phyloP scores from a whole-genome alignment of 2,888 invertebrate species.

The Notodonta dromedarius region DNA sequence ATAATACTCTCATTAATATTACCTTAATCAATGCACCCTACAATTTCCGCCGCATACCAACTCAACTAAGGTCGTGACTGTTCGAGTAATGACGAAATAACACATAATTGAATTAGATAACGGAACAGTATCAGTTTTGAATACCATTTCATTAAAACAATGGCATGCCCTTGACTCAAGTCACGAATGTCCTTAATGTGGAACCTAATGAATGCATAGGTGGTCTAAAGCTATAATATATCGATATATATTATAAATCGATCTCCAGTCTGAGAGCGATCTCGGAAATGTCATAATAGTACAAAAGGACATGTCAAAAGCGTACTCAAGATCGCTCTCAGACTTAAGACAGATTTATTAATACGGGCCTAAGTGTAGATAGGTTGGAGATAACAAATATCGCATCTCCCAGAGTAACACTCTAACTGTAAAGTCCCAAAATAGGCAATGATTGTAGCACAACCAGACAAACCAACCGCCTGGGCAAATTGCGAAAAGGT shows the following conservation, averaged over 20 bases:
- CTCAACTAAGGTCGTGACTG: slow-evolving; percentile 67
- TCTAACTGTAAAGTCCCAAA: no score
- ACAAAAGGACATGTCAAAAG: no score
- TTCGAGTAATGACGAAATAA: slow-evolving; percentile 63
- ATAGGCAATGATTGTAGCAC: no score
- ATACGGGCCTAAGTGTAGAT: no score
- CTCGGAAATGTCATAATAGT: no score
- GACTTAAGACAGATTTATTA: no score
- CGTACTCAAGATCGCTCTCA: no score
- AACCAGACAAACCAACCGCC: no score
- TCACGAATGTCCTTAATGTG: slow-evolving; percentile 47
- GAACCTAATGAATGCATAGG: slow-evolving; percentile 16
- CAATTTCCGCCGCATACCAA: slow-evolving; percentile 62
- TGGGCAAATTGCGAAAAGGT: no score
- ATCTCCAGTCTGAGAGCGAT: no score
- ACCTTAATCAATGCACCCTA: slow-evolving; percentile 36
- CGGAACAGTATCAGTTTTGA: slow-evolving; percentile 58
- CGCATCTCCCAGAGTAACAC: no score
- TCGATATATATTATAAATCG: neutral
- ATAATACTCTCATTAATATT: slow-evolving; percentile 19
- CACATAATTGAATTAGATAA: slow-evolving; percentile 78
- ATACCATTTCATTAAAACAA: slow-evolving; percentile 54
- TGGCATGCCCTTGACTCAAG: slow-evolving; percentile 65
- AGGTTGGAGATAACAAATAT: no score
- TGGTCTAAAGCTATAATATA: slow-evolving; percentile 19